Percentiles rank a stretch among this genome's conserved stretches.
Conservation (phyloP, 2,888 invertebrate genomes). For the Drosophila anomelani region DNA sequence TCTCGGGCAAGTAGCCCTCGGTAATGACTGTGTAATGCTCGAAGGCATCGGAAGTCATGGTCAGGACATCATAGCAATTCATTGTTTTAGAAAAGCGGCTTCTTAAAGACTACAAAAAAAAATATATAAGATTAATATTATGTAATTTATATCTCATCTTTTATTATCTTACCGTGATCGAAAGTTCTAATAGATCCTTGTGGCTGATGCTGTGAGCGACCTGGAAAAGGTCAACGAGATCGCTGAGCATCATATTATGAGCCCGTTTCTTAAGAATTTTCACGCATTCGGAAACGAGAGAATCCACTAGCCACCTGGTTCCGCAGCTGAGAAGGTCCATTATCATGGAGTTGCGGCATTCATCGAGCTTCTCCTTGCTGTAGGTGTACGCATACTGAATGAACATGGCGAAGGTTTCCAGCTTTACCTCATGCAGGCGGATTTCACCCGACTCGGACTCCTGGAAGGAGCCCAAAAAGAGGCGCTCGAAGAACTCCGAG, state of each 20-base stretch:
- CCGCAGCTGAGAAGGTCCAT: constrained; percentile 21
- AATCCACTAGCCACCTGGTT: constrained; percentile 17
- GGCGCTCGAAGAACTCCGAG: constrained; percentile 45
- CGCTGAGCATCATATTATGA: not conserved
- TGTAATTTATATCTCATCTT: not conserved
- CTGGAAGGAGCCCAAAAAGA: constrained; percentile 40
- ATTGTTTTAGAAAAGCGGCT: not conserved
- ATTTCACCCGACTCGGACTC: constrained; percentile 17
- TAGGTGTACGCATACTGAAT: constrained; percentile 33
- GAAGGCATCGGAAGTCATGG: constrained; percentile 12
- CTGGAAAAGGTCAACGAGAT: constrained; percentile 15
- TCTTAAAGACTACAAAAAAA: not conserved
- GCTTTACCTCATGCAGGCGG: constrained; percentile 17
- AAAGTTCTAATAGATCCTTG: not conserved
- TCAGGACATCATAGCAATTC: constrained; percentile 5
- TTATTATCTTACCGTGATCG: not conserved
- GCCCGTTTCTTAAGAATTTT: not conserved
- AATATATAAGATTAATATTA: not conserved
- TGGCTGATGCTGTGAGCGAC: not conserved
- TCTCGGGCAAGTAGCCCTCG: not conserved
- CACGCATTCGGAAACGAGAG: constrained; percentile 8
- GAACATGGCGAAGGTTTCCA: constrained; percentile 29
- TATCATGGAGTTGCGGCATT: not conserved
- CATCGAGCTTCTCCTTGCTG: not conserved
- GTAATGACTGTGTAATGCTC: not conserved